Percentiles rank a stretch among this genome's conserved stretches.
Conservation (phyloP, 2,888 invertebrate species). For the Cataglyphis albicans region DNA sequence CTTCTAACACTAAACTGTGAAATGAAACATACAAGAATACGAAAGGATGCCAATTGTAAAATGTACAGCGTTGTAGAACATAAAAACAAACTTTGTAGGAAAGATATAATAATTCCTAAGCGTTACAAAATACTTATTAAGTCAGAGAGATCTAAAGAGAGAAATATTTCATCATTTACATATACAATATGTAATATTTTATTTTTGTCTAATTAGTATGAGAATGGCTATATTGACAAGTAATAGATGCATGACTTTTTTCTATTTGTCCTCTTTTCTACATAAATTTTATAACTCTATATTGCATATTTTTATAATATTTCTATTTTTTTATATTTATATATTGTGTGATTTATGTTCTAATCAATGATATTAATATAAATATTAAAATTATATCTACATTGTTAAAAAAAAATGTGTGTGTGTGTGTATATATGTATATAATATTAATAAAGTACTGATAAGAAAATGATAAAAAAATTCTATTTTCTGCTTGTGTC, state of each 20-base stretch:
- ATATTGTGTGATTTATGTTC: background rate
- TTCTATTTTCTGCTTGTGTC: background rate
- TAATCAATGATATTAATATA: constrained; percentile 34
- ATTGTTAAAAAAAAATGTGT: background rate
- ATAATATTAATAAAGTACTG: constrained; percentile 2
- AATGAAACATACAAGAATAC: constrained; percentile 51
- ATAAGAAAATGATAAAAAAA: background rate
- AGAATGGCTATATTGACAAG: constrained; percentile 61
- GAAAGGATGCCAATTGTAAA: constrained; percentile 44
- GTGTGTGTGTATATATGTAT: background rate
- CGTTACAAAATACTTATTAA: constrained; percentile 39
- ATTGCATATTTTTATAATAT: background rate
- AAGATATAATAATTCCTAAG: constrained; percentile 44
- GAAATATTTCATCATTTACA: constrained; percentile 52
- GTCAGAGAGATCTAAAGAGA: constrained; percentile 42
- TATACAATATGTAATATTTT: constrained; percentile 28
- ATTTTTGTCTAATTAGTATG: constrained; percentile 43
- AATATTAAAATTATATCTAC: constrained; percentile 23
- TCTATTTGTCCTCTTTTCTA: constrained; percentile 25
- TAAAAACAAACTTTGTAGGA: constrained; percentile 36
- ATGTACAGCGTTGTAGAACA: constrained; percentile 35
- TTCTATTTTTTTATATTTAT: background rate
- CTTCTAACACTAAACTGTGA: constrained; percentile 56
- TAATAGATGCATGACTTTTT: constrained; percentile 59
- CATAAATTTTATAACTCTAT: constrained; percentile 28